Evolutionary conservation across 2,888 invertebrate species (phyloP), one percentile per base, ranked within the genome.

Genomic region (Torymus auratus): DNA sequence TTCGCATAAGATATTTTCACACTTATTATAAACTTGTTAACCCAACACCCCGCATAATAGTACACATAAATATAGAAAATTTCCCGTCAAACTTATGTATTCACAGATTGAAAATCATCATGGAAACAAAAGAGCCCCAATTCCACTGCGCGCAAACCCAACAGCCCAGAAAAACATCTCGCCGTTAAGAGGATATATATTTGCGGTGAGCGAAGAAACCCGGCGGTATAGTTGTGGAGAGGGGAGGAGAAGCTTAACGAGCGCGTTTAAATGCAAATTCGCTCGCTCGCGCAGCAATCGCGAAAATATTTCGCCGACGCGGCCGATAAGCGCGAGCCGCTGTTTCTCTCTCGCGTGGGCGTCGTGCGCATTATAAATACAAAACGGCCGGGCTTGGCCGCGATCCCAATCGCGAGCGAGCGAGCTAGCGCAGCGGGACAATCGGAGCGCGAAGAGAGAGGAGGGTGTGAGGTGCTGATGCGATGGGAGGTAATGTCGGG

Each of bases 251-350:
- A 55, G 15, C 53, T 56, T 71, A 80, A 70, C 71, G 55, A 67
- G 60, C 74, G 55, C 12, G 65, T 80, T 62, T 80, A 67, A 71
- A 76, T 76, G 75, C 67, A 62, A 75, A 75, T 65, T 23, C 71
- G 76, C 75, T 58, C 64, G 50, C 65, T n/a, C 56, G 7, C 23
- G 56, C 13, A 72, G 20, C 72, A 77, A 72, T 75, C 80, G 70
- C n/a, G 65, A 13, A 2, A 13, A 41, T 67, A 71, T 53, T 78
- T 71, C 15, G n/a, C 28, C 28, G 61, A 61, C 15, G 67, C 58
- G 78, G 10, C 41, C 55, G 53, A 65, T 65, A 72, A 75, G 52
- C 55, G 7, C 41, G 28, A 28, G 28, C 3, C 5, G 7, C 5
- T 5, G 2, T 28, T 4, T 28, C 28, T 5, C 28, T 28, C 3